Evolutionary conservation across 2,113 vertebrate genomes (phyloP).

Genomic region (Paracanthobrama guichenoti): DNA sequence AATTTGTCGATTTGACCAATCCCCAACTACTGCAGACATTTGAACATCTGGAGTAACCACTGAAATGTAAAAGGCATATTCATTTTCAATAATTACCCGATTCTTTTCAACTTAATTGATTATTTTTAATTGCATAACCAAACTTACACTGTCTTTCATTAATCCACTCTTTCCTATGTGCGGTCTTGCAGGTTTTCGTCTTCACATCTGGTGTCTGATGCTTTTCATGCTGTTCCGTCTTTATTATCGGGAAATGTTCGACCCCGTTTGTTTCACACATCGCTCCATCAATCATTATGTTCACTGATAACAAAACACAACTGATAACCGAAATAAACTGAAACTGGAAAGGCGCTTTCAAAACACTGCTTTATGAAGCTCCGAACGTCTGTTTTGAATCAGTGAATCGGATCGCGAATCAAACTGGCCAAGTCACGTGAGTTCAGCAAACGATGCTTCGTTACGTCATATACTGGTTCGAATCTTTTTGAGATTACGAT

Average conservation of each 20-base stretch:
- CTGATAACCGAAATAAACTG: neutral
- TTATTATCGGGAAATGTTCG: neutral
- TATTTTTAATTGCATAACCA: neutral
- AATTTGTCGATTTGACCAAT: too few relatives aligned
- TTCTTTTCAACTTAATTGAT: neutral
- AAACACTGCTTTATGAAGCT: neutral
- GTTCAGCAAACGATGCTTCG: neutral
- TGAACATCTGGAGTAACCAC: too few relatives aligned
- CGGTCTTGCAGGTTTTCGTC: neutral
- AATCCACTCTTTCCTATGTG: neutral
- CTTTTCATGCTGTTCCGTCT: neutral
- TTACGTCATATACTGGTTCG: neutral
- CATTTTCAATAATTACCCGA: neutral
- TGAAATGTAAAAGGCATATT: neutral
- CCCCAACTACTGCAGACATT: too few relatives aligned
- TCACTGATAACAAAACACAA: neutral
- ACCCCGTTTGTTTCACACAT: neutral
- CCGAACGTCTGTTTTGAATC: neutral
- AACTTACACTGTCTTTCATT: neutral
- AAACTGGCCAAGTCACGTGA: neutral
- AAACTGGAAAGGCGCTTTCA: neutral
- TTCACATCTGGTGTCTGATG: neutral
- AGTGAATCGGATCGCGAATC: neutral
- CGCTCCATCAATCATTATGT: neutral
- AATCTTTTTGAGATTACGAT: neutral